These are phyloP conservation scores for Glaucidium brasilianum DNA, from an alignment of 2,113 vertebrate species.

Conservation along the genomic window DNA sequence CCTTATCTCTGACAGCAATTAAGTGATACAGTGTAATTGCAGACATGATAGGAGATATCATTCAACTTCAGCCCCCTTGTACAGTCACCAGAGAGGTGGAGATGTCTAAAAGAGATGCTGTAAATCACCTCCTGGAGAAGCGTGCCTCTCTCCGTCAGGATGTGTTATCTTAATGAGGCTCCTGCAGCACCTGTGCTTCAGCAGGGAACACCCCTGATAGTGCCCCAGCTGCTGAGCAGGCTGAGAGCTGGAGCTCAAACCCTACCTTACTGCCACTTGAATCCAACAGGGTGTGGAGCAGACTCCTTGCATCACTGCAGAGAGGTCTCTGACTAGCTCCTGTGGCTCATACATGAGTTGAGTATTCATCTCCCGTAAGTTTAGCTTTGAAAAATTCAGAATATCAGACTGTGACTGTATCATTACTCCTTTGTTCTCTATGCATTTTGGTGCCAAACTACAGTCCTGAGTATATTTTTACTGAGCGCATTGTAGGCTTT, in stretches of 20 bases:
- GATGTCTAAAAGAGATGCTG: neutral
- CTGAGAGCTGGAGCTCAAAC: neutral
- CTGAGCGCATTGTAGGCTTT: fast-evolving
- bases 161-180: neutral
- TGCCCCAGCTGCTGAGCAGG: neutral
- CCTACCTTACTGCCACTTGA: fast-evolving
- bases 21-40: neutral
- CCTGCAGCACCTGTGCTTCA: neutral
- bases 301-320: neutral
- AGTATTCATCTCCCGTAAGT: neutral
- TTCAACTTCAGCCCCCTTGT: neutral
- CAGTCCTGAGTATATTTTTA: neutral
- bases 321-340: neutral
- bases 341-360: neutral
- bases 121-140: neutral
- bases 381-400: neutral
- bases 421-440: fast-evolving
- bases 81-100: neutral
- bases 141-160: neutral
- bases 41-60: neutral
- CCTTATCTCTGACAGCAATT: neutral
- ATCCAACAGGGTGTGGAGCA: fast-evolving
- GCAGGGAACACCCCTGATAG: neutral
- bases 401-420: neutral
- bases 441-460: neutral